Conservation (phyloP, 1,140 invertebrate genomes). For the Ylistrum balloti region DNA sequence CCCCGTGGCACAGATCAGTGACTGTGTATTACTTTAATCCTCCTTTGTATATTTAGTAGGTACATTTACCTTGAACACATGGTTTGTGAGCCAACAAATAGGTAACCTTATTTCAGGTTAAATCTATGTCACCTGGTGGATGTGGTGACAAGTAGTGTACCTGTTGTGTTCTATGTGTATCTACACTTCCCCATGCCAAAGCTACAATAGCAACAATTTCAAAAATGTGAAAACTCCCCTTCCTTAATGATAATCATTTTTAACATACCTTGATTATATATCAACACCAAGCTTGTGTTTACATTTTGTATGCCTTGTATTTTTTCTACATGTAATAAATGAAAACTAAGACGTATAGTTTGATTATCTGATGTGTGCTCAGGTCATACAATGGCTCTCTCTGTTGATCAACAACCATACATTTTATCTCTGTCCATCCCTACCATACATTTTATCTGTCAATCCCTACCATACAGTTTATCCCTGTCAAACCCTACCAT, state of each 20-base stretch:
- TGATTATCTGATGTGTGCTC: no score
- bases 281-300: neutral
- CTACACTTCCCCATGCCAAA: neutral
- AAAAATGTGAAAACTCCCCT: neutral
- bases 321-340: neutral
- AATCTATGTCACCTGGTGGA: neutral
- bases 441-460: neutral
- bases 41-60: neutral
- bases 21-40: neutral
- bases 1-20: neutral
- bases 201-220: neutral
- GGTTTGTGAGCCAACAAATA: neutral
- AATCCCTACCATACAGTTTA: neutral
- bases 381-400: no score
- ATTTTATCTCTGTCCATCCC: neutral
- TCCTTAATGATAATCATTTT: neutral
- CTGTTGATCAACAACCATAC: neutral
- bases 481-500: neutral
- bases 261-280: neutral
- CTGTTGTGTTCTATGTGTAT: neutral
- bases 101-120: constrained; percentile 25
- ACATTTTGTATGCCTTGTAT: neutral
- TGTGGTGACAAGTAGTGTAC: neutral
- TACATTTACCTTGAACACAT: constrained; percentile 17
- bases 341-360: no score